phyloP scores from a whole-genome alignment of 92 coral and sea anemone species.

The Actinostola sp. region DNA sequence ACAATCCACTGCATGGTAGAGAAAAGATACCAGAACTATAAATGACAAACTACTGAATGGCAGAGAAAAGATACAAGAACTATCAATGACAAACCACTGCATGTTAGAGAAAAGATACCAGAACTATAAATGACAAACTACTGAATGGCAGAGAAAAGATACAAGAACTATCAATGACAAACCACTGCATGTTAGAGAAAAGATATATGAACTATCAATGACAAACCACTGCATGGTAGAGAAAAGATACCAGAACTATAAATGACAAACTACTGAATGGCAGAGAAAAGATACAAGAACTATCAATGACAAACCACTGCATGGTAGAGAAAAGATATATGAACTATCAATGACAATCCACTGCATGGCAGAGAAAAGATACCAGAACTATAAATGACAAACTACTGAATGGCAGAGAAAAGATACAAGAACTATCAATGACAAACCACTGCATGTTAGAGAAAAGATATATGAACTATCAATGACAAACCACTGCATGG shows the following conservation, averaged over 20 bases:
- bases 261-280: too few relatives aligned
- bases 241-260: background rate
- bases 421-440: too few relatives aligned
- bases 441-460: too few relatives aligned
- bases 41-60: background rate
- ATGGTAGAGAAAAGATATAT: too few relatives aligned
- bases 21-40: background rate
- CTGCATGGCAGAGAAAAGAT: background rate
- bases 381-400: background rate
- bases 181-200: background rate
- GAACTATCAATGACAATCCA: too few relatives aligned
- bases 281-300: too few relatives aligned
- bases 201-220: too few relatives aligned
- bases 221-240: too few relatives aligned
- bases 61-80: background rate
- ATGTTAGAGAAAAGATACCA: background rate
- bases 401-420: too few relatives aligned
- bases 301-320: too few relatives aligned
- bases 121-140: background rate
- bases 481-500: too few relatives aligned
- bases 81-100: background rate
- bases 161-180: background rate
- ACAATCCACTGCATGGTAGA: background rate
- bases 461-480: too few relatives aligned
- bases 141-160: background rate